Base-by-base conservation (phyloP, 2,113 vertebrate genomes). In the Chaetorhynchus papuensis region DNA sequence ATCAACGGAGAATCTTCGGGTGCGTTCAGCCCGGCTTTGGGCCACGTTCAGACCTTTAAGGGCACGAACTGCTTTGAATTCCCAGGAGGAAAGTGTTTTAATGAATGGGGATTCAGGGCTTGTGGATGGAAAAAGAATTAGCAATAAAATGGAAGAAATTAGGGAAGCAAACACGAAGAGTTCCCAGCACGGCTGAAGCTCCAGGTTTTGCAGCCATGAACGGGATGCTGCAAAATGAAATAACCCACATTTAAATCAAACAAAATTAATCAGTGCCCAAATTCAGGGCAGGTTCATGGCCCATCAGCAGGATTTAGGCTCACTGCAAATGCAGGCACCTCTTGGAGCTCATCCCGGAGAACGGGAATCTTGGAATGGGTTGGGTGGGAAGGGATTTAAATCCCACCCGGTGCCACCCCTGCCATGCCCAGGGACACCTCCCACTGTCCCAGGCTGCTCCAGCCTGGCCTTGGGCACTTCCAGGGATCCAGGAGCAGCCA, bases 361-460 rank as follows among this genome's bases (percentile, higher is more conserved):
- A 39, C 2, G 8, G 11, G 22, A 41, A 12, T 4, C 35, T 3
- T 2, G 42, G 39, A 9, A 13, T 27, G 49, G 18, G 4, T 56
- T 13, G 47, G 17, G 27, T 20, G 3, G 16, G 27, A 11, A 61
- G 13, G 42, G 42, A 22, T 4, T 41, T 3, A n/a, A 70, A 42
- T 28, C 44, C 15, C 45, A 13, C 0, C 35, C 47, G 8, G 10
- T 3, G 4, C 31, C 53, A n/a, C 9, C 35, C 52, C 42, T 39
- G 27, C 63, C 30, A 2, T 7, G 42, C 18, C 5, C 44, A 60
- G 24, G 31, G 54, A 31, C 37, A 10, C 10, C 20, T 83, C 15
- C 21, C 47, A 1, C 33, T 21, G 13, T 2, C 4, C 54, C 45
- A 30, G 44, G 35, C 0, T 6, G 28, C 22, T 47, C 65, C 71